Conservation (phyloP, 2,113 vertebrate species). For the Nyctereutes procyonoides region DNA sequence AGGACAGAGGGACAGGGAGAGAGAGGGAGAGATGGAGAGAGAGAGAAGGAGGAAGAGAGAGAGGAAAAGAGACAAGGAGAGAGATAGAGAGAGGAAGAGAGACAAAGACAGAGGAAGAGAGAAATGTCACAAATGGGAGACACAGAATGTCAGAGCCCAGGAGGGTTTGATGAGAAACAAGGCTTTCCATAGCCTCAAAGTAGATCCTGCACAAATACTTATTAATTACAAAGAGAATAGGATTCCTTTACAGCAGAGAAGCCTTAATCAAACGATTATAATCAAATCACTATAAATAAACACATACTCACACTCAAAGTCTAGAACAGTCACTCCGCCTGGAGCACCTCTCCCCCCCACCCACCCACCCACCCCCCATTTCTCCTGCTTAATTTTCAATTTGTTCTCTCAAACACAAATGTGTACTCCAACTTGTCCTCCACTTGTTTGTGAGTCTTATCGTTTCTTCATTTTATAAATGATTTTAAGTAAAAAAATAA, state of each 20-base stretch:
- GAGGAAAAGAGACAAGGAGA: background rate
- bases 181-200: background rate
- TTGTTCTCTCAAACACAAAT: background rate
- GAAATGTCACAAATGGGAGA: background rate
- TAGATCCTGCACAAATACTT: background rate
- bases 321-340: no score
- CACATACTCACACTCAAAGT: background rate
- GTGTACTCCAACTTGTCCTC: background rate
- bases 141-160: background rate
- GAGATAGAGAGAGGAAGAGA: background rate
- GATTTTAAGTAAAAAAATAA: background rate
- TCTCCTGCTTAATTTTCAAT: background rate
- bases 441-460: background rate
- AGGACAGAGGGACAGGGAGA: background rate
- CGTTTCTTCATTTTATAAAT: background rate
- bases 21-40: background rate
- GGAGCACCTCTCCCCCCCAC: rapidly evolving
- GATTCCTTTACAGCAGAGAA: background rate
- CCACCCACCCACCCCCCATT: rapidly evolving
- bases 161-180: background rate
- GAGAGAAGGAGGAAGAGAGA: background rate
- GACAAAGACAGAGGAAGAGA: rapidly evolving
- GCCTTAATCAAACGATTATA: background rate
- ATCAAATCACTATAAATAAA: background rate
- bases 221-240: background rate